phyloP scores from a whole-genome alignment of 2,113 vertebrate species.

The Gopherus flavomarginatus region DNA sequence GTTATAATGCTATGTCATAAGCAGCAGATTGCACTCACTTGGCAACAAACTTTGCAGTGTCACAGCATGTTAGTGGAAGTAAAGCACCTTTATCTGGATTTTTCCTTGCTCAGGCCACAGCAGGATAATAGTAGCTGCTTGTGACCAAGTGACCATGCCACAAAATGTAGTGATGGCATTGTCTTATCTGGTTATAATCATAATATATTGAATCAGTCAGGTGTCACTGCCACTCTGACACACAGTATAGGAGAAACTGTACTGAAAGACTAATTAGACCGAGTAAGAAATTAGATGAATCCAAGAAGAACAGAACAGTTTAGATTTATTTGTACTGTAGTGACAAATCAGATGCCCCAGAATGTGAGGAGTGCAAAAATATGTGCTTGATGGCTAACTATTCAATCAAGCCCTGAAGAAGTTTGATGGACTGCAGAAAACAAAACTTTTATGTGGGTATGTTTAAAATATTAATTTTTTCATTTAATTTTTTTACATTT shows the following conservation, averaged over 20 bases:
- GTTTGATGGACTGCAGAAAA: neutral
- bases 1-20: neutral
- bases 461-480: neutral
- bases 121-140: neutral
- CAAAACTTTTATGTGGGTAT: neutral
- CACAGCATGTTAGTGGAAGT: neutral
- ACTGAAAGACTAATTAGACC: conserved; percentile 38
- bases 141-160: neutral
- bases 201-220: neutral
- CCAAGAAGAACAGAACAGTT: conserved; percentile 16
- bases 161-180: neutral
- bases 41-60: neutral
- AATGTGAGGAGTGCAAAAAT: neutral
- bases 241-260: neutral
- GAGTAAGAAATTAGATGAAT: conserved; percentile 67
- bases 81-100: neutral
- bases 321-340: neutral
- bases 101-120: neutral
- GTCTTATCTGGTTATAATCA: conserved; percentile 9
- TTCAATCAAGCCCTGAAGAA: conserved; percentile 5
- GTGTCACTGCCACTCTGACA: conserved; percentile 46
- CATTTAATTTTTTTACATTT: too few relatives aligned
- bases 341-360: neutral
- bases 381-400: conserved; percentile 31
- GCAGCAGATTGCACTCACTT: neutral